Conservation (phyloP, 2,797 vertebrate species). For the Neomorphus geoffroyi region DNA sequence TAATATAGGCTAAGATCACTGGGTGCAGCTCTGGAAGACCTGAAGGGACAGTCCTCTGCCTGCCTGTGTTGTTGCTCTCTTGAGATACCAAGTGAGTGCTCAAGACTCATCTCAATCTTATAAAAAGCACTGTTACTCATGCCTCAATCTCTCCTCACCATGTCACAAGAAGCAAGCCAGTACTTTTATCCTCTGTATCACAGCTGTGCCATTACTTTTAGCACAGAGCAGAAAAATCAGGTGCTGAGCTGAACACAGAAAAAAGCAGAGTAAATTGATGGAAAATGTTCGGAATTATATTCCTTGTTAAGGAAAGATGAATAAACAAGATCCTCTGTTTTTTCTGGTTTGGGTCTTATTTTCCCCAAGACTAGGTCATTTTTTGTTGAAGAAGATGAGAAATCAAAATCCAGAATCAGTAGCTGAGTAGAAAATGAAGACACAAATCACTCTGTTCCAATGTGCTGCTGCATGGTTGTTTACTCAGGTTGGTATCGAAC, state of each 20-base stretch:
- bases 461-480: accelerated
- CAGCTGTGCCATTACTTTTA: neutral
- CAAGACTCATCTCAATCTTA: neutral
- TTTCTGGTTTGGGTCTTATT: neutral
- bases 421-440: neutral
- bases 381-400: neutral
- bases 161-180: neutral
- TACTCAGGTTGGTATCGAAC: neutral
- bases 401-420: neutral
- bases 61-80: neutral
- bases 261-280: neutral
- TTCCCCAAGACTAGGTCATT: neutral
- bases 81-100: accelerated
- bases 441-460: neutral
- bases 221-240: neutral
- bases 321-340: neutral
- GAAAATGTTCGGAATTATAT: neutral
- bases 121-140: accelerated
- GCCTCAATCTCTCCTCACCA: neutral
- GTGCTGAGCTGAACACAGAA: neutral
- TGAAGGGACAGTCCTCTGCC: neutral
- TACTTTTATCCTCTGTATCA: neutral
- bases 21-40: neutral
- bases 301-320: neutral
- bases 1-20: neutral